These are phyloP conservation scores for Zoanthus sociatus DNA, from an alignment of 92 coral and sea anemone genomes.

Conservation along the genomic window DNA sequence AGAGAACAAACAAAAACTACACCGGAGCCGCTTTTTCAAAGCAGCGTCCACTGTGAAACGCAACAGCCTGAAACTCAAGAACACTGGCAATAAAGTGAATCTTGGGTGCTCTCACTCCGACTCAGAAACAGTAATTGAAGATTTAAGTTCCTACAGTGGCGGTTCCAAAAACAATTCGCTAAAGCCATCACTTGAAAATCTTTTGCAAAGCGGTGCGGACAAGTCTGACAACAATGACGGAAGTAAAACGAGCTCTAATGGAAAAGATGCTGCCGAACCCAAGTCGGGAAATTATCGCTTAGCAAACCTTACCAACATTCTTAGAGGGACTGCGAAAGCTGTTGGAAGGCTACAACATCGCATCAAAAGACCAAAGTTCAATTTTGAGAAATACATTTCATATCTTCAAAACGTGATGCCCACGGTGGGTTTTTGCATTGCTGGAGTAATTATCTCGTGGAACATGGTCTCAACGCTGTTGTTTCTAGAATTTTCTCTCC, in stretches of 20 bases:
- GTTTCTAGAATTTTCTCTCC: constrained; percentile 81
- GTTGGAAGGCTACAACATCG: constrained; percentile 83
- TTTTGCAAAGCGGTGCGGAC: constrained; percentile 45
- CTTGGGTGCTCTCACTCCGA: constrained; percentile 55
- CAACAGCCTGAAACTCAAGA: neutral
- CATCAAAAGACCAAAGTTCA: constrained; percentile 85
- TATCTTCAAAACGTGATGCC: constrained; percentile 90
- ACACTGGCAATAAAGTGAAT: neutral
- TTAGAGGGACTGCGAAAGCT: constrained; percentile 88
- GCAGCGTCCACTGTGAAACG: constrained; percentile 36
- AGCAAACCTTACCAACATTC: constrained; percentile 65
- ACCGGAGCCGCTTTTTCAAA: constrained; percentile 18
- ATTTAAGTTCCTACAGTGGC: neutral
- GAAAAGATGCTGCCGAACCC: constrained; percentile 36
- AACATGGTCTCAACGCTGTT: constrained; percentile 88
- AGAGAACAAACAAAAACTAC: constrained; percentile 56
- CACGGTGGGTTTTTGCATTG: constrained; percentile 78
- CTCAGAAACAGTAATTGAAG: constrained; percentile 52
- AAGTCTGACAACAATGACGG: constrained; percentile 64
- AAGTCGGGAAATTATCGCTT: constrained; percentile 70
- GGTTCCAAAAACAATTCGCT: neutral
- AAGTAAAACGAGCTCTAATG: neutral
- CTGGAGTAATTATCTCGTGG: constrained; percentile 88
- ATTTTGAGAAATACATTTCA: constrained; percentile 92
- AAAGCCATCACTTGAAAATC: constrained; percentile 8